Evolutionary conservation across 2,888 invertebrate genomes (phyloP).

Genomic region (Neoitamus cyanurus): DNA sequence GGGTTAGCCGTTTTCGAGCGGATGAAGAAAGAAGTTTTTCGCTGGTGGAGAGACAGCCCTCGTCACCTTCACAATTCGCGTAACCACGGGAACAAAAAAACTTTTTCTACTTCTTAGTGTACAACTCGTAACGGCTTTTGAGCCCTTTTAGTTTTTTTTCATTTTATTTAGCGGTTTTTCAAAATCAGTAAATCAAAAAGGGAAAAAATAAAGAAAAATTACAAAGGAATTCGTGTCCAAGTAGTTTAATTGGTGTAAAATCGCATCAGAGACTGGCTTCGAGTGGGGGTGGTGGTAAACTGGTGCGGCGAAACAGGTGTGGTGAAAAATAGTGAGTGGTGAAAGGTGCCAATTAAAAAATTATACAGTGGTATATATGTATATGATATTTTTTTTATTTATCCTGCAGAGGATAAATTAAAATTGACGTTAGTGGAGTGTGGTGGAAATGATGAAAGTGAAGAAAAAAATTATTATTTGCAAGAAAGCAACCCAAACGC

Average conservation of each 20-base stretch:
- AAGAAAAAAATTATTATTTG: neutral
- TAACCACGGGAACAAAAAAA: neutral
- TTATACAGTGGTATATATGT: neutral
- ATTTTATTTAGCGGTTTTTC: neutral
- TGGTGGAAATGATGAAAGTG: neutral
- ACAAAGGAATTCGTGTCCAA: neutral
- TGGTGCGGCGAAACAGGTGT: neutral
- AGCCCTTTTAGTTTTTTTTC: neutral
- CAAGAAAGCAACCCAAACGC: neutral
- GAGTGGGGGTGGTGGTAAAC: neutral
- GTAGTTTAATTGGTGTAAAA: neutral
- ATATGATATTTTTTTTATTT: too few relatives aligned
- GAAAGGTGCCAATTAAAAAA: neutral
- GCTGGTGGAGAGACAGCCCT: neutral
- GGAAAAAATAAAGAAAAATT: neutral
- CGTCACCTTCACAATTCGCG: neutral
- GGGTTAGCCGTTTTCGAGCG: conserved; percentile 27
- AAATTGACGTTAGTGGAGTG: neutral
- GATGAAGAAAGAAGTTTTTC: neutral
- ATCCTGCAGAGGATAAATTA: neutral
- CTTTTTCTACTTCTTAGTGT: neutral
- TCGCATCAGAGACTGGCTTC: neutral
- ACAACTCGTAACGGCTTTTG: neutral
- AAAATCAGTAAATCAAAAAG: neutral
- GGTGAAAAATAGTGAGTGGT: neutral